Percentiles rank a stretch among this genome's conserved stretches.
Evolutionary conservation across 2,113 vertebrate species (phyloP).

Genomic region (Leucosticte australis): DNA sequence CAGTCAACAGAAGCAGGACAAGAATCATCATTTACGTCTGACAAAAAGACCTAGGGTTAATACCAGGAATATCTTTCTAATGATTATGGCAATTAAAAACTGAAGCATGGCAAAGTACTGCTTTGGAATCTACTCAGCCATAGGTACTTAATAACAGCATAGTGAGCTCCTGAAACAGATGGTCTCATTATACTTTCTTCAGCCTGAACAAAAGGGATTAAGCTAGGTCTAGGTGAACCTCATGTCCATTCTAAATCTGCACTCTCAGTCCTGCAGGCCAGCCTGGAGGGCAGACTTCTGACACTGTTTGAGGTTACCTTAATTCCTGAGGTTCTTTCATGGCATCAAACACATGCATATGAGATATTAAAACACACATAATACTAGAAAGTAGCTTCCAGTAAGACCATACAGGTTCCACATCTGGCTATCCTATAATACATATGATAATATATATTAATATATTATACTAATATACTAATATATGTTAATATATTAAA

Average conservation of each 20-base stretch:
- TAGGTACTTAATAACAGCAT: neutral
- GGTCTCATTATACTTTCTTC: neutral
- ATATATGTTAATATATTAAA: too few species aligned
- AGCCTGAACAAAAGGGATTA: neutral
- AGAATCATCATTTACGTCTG: neutral
- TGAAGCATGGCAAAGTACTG: neutral
- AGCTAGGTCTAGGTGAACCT: neutral
- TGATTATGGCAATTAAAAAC: neutral
- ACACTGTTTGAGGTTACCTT: neutral
- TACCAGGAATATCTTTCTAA: neutral
- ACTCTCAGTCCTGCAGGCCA: neutral
- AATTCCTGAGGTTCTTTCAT: neutral
- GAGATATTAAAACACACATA: neutral
- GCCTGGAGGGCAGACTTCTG: neutral
- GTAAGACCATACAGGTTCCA: neutral
- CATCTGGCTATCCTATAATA: neutral
- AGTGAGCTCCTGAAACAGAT: neutral
- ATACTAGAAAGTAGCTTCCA: neutral
- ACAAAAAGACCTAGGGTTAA: neutral
- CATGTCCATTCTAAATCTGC: neutral
- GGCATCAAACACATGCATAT: neutral
- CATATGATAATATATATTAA: too few species aligned
- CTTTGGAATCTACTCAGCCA: neutral
- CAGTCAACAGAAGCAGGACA: neutral
- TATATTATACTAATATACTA: too few species aligned